Conservation (phyloP, 2,888 invertebrate species). For the Isoperla grammatica region DNA sequence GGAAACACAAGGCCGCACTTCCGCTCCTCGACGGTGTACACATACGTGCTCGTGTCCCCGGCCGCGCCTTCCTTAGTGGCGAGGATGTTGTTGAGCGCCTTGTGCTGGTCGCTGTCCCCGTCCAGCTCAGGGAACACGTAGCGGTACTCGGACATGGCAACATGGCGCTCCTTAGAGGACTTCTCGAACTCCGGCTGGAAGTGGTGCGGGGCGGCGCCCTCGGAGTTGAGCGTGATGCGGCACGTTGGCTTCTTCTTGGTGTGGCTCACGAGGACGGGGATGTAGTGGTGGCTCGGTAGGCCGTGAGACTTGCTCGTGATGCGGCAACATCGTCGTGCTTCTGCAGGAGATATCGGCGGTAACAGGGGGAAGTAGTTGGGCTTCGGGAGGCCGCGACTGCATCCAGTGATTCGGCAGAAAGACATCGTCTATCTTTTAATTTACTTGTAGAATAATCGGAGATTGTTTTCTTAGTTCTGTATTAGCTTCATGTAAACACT, state of each 20-base stretch:
- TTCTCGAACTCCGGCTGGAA: constrained; percentile 8
- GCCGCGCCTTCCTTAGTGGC: constrained; percentile 33
- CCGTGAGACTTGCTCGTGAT: constrained; percentile 74
- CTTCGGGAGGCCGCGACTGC: constrained; percentile 71
- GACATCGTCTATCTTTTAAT: constrained; percentile 47
- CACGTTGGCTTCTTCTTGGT: constrained; percentile 48
- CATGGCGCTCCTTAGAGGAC: constrained; percentile 49
- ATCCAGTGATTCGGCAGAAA: constrained; percentile 75
- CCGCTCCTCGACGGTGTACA: constrained; percentile 69
- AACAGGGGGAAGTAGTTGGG: constrained; percentile 77
- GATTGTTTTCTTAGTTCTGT: too few species aligned
- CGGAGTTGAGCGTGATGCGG: constrained; percentile 59
- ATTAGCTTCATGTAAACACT: neutral
- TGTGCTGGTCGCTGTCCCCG: constrained; percentile 60
- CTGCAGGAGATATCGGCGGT: constrained; percentile 76
- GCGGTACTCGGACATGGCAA: constrained; percentile 61
- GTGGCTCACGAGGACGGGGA: constrained; percentile 52
- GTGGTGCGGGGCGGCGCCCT: constrained; percentile 39
- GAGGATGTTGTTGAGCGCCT: constrained; percentile 38
- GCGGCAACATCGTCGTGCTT: constrained; percentile 71
- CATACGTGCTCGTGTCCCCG: constrained; percentile 56
- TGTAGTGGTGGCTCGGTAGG: constrained; percentile 69
- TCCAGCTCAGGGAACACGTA: constrained; percentile 70
- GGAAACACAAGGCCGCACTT: constrained; percentile 69
- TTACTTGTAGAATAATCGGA: too few species aligned